phyloP scores from a whole-genome alignment of 35 echinoderm and acorn worm genomes.

The Apostichopus parvimensis region DNA sequence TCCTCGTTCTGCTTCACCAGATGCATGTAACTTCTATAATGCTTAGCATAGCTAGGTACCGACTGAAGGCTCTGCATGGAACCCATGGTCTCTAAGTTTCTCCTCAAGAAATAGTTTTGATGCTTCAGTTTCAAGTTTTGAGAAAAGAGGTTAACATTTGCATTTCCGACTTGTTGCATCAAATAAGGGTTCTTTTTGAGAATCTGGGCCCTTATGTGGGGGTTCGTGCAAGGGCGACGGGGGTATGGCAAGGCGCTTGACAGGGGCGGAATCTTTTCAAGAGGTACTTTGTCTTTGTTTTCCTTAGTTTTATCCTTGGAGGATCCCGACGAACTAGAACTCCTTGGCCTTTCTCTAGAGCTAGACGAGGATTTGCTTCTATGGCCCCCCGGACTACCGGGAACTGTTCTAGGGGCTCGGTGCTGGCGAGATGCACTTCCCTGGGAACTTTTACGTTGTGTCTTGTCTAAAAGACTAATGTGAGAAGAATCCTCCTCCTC shows the following conservation, averaged over 20 bases:
- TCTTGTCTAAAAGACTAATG: slow-evolving; percentile 40
- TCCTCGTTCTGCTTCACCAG: slow-evolving; percentile 96
- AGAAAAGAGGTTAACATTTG: slow-evolving; percentile 56
- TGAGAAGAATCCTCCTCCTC: slow-evolving; percentile 35
- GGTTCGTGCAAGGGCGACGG: slow-evolving; percentile 84
- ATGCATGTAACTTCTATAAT: slow-evolving; percentile 95
- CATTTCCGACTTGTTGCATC: slow-evolving; percentile 75
- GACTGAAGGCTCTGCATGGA: slow-evolving; percentile 81
- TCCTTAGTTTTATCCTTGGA: slow-evolving; percentile 74
- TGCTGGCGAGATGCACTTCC: slow-evolving; percentile 61
- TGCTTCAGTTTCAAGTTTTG: slow-evolving; percentile 94
- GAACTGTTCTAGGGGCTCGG: slow-evolving; percentile 85
- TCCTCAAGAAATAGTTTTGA: slow-evolving; percentile 79
- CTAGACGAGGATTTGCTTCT: slow-evolving; percentile 84
- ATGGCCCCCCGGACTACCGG: slow-evolving; percentile 72
- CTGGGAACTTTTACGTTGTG: slow-evolving; percentile 37
- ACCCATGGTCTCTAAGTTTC: slow-evolving; percentile 69
- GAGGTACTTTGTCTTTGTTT: slow-evolving; percentile 58
- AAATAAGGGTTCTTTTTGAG: slow-evolving; percentile 77
- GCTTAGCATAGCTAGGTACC: slow-evolving; percentile 90
- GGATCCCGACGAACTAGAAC: slow-evolving; percentile 85
- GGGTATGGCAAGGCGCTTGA: slow-evolving; percentile 77
- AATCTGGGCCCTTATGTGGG: slow-evolving; percentile 83
- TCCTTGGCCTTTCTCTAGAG: slow-evolving; percentile 84
- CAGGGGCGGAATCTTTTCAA: slow-evolving; percentile 50